These are phyloP conservation scores for Drosophila paucipuncta DNA, from an alignment of 2,888 invertebrate genomes.

Conservation along the genomic window DNA sequence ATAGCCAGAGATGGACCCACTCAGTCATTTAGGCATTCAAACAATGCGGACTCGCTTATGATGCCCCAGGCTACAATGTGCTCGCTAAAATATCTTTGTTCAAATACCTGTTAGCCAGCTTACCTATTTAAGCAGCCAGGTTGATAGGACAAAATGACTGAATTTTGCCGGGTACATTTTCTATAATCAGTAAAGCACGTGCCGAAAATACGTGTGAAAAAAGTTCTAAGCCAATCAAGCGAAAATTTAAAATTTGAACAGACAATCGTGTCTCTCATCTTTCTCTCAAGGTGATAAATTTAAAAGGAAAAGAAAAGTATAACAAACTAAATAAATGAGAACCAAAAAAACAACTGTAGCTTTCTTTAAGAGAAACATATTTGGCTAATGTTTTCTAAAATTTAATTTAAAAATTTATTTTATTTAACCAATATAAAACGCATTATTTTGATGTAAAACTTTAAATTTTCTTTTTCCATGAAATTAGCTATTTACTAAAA, in stretches of 20 bases:
- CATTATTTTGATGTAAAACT: background rate
- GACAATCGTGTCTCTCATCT: background rate
- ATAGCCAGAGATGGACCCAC: constrained; percentile 1
- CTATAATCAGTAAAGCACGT: background rate
- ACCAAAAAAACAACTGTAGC: background rate
- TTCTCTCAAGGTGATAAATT: background rate
- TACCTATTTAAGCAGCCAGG: background rate
- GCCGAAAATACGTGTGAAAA: background rate
- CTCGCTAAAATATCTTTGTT: background rate
- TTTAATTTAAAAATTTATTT: background rate
- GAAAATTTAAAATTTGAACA: background rate
- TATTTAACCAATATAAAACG: background rate
- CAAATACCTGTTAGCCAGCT: background rate
- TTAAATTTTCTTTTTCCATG: background rate
- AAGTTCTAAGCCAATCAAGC: background rate
- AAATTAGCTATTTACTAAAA: too few relatives aligned
- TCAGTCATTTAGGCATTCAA: constrained; percentile 8
- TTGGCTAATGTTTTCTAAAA: background rate
- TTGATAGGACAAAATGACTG: background rate
- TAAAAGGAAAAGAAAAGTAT: background rate
- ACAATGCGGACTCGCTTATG: background rate
- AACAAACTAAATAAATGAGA: background rate
- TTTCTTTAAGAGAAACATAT: background rate
- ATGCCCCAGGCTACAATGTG: background rate
- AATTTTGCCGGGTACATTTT: background rate